These are phyloP conservation scores for Gasterosteus nipponicus DNA, from an alignment of 2,113 vertebrate species.

Conservation along the genomic window DNA sequence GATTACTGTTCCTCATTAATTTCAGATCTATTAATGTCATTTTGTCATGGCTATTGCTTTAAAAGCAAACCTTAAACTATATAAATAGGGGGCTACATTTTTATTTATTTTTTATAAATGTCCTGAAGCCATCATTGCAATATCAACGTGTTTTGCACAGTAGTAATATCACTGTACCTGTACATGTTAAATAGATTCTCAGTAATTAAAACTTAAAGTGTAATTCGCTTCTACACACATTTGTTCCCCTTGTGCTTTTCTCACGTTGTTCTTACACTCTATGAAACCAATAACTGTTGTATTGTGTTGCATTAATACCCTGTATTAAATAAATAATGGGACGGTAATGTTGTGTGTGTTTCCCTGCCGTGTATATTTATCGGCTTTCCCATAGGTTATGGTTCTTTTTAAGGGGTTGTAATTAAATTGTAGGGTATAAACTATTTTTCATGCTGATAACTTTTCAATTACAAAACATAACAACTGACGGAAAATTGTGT, in stretches of 20 bases:
- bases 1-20: not conserved
- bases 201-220: not conserved
- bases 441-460: not conserved
- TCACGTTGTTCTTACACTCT: not conserved
- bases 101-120: not conserved
- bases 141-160: not conserved
- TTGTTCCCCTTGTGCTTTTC: not conserved
- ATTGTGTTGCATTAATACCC: not conserved
- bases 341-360: not conserved
- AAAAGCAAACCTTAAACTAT: not conserved
- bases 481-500: not conserved
- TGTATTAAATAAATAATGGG: not conserved
- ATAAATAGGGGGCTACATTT: not conserved
- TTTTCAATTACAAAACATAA: not conserved
- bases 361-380: not conserved
- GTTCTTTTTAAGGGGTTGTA: not conserved
- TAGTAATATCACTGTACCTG: not conserved
- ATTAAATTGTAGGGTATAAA: not conserved
- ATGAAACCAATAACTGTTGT: not conserved
- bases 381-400: not conserved
- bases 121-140: not conserved
- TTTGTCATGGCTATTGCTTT: not conserved
- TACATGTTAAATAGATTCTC: not conserved
- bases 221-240: not conserved
- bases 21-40: not conserved